Conservation (phyloP, 1,140 invertebrate genomes). For the Trachymyrmex septentrionalis region DNA sequence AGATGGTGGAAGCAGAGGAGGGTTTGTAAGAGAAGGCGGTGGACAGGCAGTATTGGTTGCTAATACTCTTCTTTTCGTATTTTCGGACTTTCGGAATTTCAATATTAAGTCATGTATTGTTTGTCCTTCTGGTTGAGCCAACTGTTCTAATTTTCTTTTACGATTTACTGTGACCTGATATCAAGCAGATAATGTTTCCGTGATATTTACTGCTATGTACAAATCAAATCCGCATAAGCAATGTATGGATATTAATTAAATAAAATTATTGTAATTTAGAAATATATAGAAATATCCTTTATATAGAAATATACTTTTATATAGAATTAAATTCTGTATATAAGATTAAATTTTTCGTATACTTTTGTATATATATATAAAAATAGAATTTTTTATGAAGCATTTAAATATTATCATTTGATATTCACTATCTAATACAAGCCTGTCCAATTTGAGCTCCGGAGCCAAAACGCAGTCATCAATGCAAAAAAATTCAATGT, state of each 20-base stretch:
- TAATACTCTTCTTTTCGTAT: conserved; percentile 76
- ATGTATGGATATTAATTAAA: background rate
- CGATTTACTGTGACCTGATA: conserved; percentile 91
- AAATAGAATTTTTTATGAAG: background rate
- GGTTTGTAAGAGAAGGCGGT: conserved; percentile 82
- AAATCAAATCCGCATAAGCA: conserved; percentile 15
- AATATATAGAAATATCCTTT: background rate
- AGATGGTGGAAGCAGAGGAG: conserved; percentile 83
- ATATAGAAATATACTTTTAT: background rate
- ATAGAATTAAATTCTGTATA: background rate
- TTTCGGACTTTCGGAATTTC: conserved; percentile 73
- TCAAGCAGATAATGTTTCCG: background rate
- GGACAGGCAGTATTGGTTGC: conserved; percentile 82
- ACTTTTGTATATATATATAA: background rate
- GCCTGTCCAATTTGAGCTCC: no score
- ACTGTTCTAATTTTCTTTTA: conserved; percentile 94
- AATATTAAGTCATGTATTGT: conserved; percentile 90
- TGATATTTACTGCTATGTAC: background rate
- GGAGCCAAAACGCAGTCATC: no score
- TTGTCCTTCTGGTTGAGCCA: conserved; percentile 92
- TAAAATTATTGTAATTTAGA: background rate
- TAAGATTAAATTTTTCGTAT: background rate
- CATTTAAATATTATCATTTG: background rate
- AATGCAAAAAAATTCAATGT: no score
- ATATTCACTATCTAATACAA: background rate